Evolutionary conservation across 2,888 invertebrate genomes (phyloP).

Genomic region (Trisateles emortualis): DNA sequence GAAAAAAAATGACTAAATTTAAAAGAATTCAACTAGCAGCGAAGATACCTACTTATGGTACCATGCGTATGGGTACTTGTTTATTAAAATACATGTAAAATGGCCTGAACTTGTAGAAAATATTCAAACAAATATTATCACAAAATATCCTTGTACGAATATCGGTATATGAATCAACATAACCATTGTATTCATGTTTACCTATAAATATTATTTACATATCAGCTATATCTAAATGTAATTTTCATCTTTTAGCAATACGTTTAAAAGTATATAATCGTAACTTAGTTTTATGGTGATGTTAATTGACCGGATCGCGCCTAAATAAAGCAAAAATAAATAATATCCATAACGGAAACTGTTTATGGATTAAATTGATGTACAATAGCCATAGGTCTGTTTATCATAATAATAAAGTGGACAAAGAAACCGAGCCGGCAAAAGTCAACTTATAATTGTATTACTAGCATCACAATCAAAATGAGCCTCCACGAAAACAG

Average conservation of each 20-base stretch:
- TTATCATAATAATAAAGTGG: conserved; percentile 78
- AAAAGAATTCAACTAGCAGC: too few species aligned
- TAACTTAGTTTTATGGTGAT: conserved; percentile 38
- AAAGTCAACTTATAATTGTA: conserved; percentile 82
- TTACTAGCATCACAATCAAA: conserved; percentile 81
- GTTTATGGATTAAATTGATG: conserved; percentile 68
- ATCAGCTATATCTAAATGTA: neutral
- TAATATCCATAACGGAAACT: conserved; percentile 70
- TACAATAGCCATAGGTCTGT: conserved; percentile 76
- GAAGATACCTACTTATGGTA: too few species aligned
- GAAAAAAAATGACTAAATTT: neutral
- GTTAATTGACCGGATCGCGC: conserved; percentile 48
- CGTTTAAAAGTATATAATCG: conserved; percentile 37
- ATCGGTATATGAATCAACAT: too few species aligned
- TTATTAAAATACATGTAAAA: too few species aligned
- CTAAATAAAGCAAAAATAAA: conserved; percentile 46
- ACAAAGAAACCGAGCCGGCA: conserved; percentile 76
- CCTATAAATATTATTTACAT: neutral
- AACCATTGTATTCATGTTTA: too few species aligned
- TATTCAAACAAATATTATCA: too few species aligned
- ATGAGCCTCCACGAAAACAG: conserved; percentile 83
- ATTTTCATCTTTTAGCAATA: conserved; percentile 9
- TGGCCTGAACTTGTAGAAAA: too few species aligned
- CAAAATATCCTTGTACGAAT: too few species aligned
- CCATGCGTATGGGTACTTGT: too few species aligned